A percentile compares a stretch with the other conserved stretches of the same genome.
phyloP scores from a whole-genome alignment of 1,140 invertebrate species.

The Hylyphantes graminicola region DNA sequence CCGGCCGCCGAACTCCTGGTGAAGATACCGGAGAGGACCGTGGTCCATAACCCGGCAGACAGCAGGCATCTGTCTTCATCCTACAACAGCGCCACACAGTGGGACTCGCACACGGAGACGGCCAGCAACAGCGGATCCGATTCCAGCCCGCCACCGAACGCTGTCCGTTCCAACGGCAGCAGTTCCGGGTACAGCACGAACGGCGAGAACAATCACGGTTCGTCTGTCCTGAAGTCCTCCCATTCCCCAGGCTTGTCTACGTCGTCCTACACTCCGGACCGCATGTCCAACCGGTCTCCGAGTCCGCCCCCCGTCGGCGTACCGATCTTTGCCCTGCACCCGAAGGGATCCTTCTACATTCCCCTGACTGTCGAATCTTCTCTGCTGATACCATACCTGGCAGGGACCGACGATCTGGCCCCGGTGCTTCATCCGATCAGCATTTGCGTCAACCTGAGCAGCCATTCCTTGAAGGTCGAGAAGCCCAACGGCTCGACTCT shows the following conservation, averaged over 20 bases:
- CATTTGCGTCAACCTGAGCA: slow-evolving; percentile 85
- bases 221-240: slow-evolving; percentile 5
- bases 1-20: slow-evolving; percentile 27
- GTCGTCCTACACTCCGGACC: slow-evolving; percentile 58
- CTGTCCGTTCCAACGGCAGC: slow-evolving; percentile 48
- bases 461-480: slow-evolving; percentile 54
- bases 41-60: not conserved
- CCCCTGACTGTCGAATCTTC: slow-evolving; percentile 87
- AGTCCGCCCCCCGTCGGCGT: slow-evolving; percentile 68
- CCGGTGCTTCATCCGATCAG: slow-evolving; percentile 88
- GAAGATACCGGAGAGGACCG: slow-evolving; percentile 47
- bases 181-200: slow-evolving; percentile 62
- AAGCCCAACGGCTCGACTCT: not conserved
- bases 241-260: slow-evolving; percentile 66
- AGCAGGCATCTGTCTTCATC: not conserved
- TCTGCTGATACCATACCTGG: slow-evolving; percentile 78
- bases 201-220: slow-evolving; percentile 33
- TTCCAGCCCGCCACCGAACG: slow-evolving; percentile 53
- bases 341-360: slow-evolving; percentile 89
- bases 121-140: slow-evolving; percentile 59
- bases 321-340: slow-evolving; percentile 84
- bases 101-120: slow-evolving; percentile 57
- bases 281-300: slow-evolving; percentile 62
- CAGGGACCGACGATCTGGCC: slow-evolving; percentile 68
- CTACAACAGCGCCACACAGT: slow-evolving; percentile 4